These are phyloP conservation scores for Lordiphosa collinella DNA, from an alignment of 1,140 invertebrate genomes.

Conservation along the genomic window DNA sequence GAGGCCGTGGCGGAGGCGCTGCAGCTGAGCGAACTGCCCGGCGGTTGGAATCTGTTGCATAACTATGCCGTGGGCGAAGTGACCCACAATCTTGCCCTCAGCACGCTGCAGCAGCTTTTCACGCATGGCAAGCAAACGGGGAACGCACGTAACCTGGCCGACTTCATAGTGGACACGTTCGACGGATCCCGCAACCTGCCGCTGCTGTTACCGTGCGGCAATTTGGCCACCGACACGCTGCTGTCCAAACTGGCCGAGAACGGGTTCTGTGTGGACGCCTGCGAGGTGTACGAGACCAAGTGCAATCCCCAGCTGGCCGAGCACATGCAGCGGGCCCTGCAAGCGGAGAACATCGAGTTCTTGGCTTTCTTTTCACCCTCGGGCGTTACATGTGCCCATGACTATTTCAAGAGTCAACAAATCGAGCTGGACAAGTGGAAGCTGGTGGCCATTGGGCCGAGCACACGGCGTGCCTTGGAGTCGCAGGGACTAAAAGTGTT, in stretches of 20 bases:
- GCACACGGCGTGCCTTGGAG: slow-evolving; percentile 69
- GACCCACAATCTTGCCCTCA: slow-evolving; percentile 79
- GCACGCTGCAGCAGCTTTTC: slow-evolving; percentile 80
- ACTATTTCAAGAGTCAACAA: slow-evolving; percentile 58
- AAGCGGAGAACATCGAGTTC: slow-evolving; percentile 75
- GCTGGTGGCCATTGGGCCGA: slow-evolving; percentile 77
- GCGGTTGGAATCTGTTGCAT: slow-evolving; percentile 80
- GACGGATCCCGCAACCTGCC: slow-evolving; percentile 69
- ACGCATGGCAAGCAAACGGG: slow-evolving; percentile 80
- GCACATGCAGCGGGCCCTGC: slow-evolving; percentile 79
- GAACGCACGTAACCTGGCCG: slow-evolving; percentile 80
- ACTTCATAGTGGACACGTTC: slow-evolving; percentile 80
- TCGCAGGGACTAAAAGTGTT: slow-evolving; percentile 55
- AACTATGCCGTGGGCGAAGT: slow-evolving; percentile 81
- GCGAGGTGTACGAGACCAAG: slow-evolving; percentile 82
- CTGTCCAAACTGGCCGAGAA: slow-evolving; percentile 78
- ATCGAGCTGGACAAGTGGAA: slow-evolving; percentile 59
- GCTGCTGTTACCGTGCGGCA: slow-evolving; percentile 81
- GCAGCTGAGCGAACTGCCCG: slow-evolving; percentile 75
- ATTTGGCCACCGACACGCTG: slow-evolving; percentile 80
- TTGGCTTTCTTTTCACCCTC: slow-evolving; percentile 82
- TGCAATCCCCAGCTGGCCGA: slow-evolving; percentile 79
- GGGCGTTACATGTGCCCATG: slow-evolving; percentile 73
- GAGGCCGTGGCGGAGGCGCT: slow-evolving; percentile 80
- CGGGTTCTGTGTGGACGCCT: slow-evolving; percentile 79